Evolutionary conservation across 2,888 invertebrate genomes (phyloP), one percentile per base, ranked within the genome.

Genomic region (Harpalus rufipes): DNA sequence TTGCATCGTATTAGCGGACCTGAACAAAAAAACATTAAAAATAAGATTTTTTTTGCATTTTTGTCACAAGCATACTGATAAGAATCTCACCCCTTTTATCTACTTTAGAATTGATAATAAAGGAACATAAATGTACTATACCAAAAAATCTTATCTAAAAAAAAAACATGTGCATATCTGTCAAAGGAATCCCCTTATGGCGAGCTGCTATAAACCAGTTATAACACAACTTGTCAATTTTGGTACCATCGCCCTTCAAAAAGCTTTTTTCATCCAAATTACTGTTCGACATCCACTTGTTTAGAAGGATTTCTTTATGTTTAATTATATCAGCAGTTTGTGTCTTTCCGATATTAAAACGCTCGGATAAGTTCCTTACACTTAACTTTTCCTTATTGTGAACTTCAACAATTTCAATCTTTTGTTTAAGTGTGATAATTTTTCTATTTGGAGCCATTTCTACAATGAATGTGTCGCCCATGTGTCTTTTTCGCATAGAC

Each of bases 391-490:
- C 76, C 59, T 51, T 83, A 65, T 76, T 83, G 59, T 83, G 14
- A 83, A 68, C 82, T 68, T 82, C 82, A 68, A 82, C 51, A 82
- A 82, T 82, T 56, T 82, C 82, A 82, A 72, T 82, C 41, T 81
- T 65, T 81, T 81, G 61, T 63, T 44, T 82, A 81, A 68, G 82
- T 51, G 68, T 68, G 41, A 82, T 51, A 82, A 82, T 82, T 39
- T 82, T 82, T 82, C 72, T 72, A 82, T 72, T 82, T 82, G 44
- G 82, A 68, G 72, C 68, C 68, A 82, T 68, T 68, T 82, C 82
- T 68, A 39, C 21, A 82, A 83, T 76, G 74, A 83, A 83, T 74
- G 74, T 76, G 44, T 44, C 72, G 41, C 44, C 7, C 51, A 16
- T 72, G 74, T 58, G 44, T 72, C 72, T 82, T 82, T 59, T 72